Evolutionary conservation across 2,888 invertebrate species (phyloP).

Genomic region (Ashinkailepas kermadecensis): DNA sequence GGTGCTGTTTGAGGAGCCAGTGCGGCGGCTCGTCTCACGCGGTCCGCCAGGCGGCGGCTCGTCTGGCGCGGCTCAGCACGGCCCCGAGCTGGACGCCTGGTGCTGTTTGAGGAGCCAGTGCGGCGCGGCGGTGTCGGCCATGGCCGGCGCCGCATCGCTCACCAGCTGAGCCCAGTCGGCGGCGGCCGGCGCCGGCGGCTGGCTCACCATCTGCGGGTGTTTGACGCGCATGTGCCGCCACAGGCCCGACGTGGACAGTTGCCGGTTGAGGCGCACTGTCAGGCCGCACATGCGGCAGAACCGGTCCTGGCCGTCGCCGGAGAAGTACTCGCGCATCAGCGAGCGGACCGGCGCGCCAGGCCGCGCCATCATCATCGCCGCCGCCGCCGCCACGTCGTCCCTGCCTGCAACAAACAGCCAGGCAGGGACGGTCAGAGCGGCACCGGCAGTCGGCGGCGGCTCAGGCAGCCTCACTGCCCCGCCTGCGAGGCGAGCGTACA

Average conservation of each 20-base stretch:
- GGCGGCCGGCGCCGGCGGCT: conserved; percentile 36
- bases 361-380: conserved; percentile 40
- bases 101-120: too few relatives aligned
- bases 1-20: too few relatives aligned
- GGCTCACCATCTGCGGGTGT: conserved; percentile 37
- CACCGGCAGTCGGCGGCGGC: conserved; percentile 35
- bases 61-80: too few relatives aligned
- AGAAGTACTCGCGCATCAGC: conserved; percentile 36
- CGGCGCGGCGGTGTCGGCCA: too few relatives aligned
- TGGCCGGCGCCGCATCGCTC: conserved; percentile 1
- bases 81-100: too few relatives aligned
- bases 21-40: too few relatives aligned
- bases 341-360: conserved; percentile 40
- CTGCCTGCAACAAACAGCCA: conserved; percentile 41
- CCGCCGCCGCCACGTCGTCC: conserved; percentile 41
- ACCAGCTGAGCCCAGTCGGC: conserved; percentile 36
- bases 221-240: conserved; percentile 38
- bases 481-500: too few relatives aligned
- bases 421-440: conserved; percentile 38
- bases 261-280: conserved; percentile 42
- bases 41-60: too few relatives aligned
- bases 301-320: conserved; percentile 42
- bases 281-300: conserved; percentile 39
- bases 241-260: conserved; percentile 42
- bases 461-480: conserved; percentile 33